Percentiles rank a stretch among this genome's conserved stretches.
Conservation (phyloP, 2,888 invertebrate species). For the Microplitis deprimator region DNA sequence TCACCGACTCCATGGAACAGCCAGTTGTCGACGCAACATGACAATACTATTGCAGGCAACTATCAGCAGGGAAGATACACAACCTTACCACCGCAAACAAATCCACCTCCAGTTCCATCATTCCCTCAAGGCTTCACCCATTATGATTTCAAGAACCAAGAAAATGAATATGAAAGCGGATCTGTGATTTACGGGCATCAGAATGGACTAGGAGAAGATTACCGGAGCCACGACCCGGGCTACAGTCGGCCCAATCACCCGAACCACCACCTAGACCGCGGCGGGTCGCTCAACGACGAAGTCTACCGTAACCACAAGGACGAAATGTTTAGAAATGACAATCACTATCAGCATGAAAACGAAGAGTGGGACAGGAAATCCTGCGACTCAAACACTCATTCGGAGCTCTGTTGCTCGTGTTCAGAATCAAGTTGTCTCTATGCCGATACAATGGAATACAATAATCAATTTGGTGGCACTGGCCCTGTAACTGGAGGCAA, state of each 20-base stretch:
- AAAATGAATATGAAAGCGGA: slow-evolving; percentile 70
- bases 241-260: slow-evolving; percentile 57
- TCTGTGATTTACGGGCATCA: slow-evolving; percentile 69
- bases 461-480: slow-evolving; percentile 62
- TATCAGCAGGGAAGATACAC: slow-evolving; percentile 63
- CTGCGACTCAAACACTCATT: slow-evolving; percentile 69
- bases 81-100: slow-evolving; percentile 67
- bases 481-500: slow-evolving; percentile 48
- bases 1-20: slow-evolving; percentile 66
- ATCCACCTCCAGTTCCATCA: slow-evolving; percentile 65
- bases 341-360: slow-evolving; percentile 65
- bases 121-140: slow-evolving; percentile 67
- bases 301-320: slow-evolving; percentile 64
- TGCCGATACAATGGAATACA: slow-evolving; percentile 67
- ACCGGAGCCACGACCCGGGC: slow-evolving; percentile 57
- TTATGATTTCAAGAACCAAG: slow-evolving; percentile 67
- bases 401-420: slow-evolving; percentile 69
- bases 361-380: slow-evolving; percentile 70
- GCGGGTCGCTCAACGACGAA: slow-evolving; percentile 62
- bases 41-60: slow-evolving; percentile 51
- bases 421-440: slow-evolving; percentile 69
- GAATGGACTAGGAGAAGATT: slow-evolving; percentile 62
- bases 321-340: slow-evolving; percentile 63
- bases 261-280: slow-evolving; percentile 60
- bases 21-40: slow-evolving; percentile 47